Evolutionary conservation across 2,113 vertebrate genomes (phyloP), one percentile per base, ranked within the genome.

Genomic region (Chloroceryle aenea): DNA sequence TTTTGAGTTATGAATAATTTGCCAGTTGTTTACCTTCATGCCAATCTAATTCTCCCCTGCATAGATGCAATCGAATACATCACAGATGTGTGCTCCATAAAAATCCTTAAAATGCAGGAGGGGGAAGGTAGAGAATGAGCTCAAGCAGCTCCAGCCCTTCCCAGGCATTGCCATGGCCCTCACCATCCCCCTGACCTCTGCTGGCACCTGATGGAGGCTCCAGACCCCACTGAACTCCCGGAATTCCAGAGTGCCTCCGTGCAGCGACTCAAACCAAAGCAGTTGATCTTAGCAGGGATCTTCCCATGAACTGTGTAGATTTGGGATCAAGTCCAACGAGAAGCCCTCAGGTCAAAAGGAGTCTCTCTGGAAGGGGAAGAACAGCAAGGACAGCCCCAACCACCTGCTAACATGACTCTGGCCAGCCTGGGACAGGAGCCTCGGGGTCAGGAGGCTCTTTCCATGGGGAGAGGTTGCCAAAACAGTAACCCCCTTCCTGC

Each of bases 21-120:
- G 91, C 97, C 86, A 92, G 93, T 97, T 98, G 98, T 98, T 98
- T 98, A 98, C 95, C 95, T 98, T 98, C 96, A 97, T 98, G 98
- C 97, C 98, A 98, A 96, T 98, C 97, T 97, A 91, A 85, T 93
- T 90, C 95, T 86, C 74, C 89, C 93, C 85, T 96, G 66, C 88
- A 78, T 89, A 96, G 88, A 97, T 91, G 93, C 87, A 97, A 97
- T 52, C 17, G 78, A 97, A 97, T 96, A 91, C 73, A 94, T 93
- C 96, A 93, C 87, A 97, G 98, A 97, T 97, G 86, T 96, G 96
- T 97, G 98, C 98, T 95, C 64, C 69, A 85, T 95, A 96, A 94
- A 96, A 97, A 83, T 38, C 71, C 34, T 62, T 78, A 55, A 95
- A 87, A 92, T 89, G 72, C 4, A 1, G 66, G 52, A 36, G 43